A percentile compares a stretch with the other conserved stretches of the same genome.
Conservation (phyloP, 2,113 vertebrate genomes). For the Hymenochirus boettgeri region DNA sequence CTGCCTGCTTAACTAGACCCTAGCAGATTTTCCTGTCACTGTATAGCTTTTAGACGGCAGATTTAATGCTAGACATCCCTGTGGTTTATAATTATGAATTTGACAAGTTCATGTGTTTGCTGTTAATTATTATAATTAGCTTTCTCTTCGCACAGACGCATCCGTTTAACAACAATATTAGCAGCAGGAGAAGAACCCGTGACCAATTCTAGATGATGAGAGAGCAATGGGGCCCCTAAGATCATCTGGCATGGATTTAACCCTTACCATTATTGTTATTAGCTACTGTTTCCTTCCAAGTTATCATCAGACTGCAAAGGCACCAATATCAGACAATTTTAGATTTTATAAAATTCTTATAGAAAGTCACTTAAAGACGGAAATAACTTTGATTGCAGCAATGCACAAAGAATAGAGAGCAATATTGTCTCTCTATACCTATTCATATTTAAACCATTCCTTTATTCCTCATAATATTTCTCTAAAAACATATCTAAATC, state of each 20-base stretch:
- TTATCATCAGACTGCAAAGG: too few relatives aligned
- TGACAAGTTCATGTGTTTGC: slow-evolving; percentile 75
- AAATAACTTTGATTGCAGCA: too few relatives aligned
- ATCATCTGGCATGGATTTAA: slow-evolving; percentile 28
- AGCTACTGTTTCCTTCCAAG: too few relatives aligned
- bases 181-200: slow-evolving; percentile 53
- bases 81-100: slow-evolving; percentile 71
- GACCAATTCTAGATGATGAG: slow-evolving; percentile 34
- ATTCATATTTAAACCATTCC: too few relatives aligned
- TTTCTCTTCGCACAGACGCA: slow-evolving; percentile 57
- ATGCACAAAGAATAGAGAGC: too few relatives aligned
- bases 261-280: too few relatives aligned
- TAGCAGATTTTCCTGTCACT: slow-evolving; percentile 43
- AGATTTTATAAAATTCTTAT: too few relatives aligned
- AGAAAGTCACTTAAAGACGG: too few relatives aligned
- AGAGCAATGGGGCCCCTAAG: slow-evolving; percentile 27
- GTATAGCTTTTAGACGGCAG: slow-evolving; percentile 44
- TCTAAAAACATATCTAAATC: too few relatives aligned
- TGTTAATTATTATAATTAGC: slow-evolving; percentile 78
- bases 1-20: slow-evolving; percentile 47
- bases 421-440: too few relatives aligned
- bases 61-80: slow-evolving; percentile 63
- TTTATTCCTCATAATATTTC: too few relatives aligned
- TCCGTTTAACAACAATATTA: slow-evolving; percentile 67
- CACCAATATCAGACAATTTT: too few relatives aligned